Base-by-base conservation (phyloP, 2,113 vertebrate species). In the Felis catus region DNA sequence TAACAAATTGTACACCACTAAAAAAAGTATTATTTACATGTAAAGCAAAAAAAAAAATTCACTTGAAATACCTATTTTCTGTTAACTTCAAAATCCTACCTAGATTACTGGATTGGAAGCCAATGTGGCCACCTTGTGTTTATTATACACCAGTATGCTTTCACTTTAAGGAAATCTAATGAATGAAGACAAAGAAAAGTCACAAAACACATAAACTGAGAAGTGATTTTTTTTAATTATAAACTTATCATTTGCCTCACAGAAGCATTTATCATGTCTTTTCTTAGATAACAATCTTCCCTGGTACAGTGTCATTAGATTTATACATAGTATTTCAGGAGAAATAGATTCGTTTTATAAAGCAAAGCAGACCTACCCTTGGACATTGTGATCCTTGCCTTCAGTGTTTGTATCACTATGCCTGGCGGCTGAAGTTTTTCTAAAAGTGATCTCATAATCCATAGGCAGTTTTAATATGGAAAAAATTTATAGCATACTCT, bases 361-460 rank as follows among this genome's bases (percentile, higher is more conserved):
- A 91, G 3, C 55, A 89, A 90, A 93, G 36, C 14, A n/a, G 41
- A 74, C 41, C 41, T 41, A 61, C 25, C 3, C 13, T 82, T 58
- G 33, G n/a, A 39, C 31, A 78, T 18, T 91, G 29, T 48, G 58
- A 94, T 70, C n/a, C 0, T 88, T 94, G 95, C 13, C 94, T 96
- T 97, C 53, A 90, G 16, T 83, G 68, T 65, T 96, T 96, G 39
- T 3, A 51, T 84, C 1, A 73, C 29, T 93, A 76, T 92, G 70
- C 11, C 4, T 1, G 68, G 2, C 39, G 81, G 89, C 84, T 95
- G 21, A 31, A 96, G 82, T 97, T 95, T 70, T 39, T 97, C 48
- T 79, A 74, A 33, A 1, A 95, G 8, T 74, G 48, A 89, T 6
- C 0, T 51, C 82, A 63, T 41, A 96, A 65, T n/a, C 58, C 31